Conservation (phyloP, 2,888 invertebrate genomes). For the Eurytoma californica region DNA sequence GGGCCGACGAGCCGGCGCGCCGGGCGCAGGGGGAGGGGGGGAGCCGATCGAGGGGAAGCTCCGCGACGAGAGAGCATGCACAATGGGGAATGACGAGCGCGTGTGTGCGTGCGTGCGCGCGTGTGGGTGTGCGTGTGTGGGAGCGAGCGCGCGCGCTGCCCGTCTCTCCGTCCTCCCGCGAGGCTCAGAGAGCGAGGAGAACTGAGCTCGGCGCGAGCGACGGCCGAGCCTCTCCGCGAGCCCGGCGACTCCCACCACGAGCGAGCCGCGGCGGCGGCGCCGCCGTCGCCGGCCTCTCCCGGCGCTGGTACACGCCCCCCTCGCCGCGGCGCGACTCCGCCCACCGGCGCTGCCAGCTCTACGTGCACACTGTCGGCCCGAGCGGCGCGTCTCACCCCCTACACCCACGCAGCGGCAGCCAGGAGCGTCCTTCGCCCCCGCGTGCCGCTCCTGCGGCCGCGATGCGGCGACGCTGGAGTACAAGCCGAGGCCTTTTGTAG, state of each 20-base stretch:
- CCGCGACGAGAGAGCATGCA: neutral
- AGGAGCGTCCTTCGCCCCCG: no score
- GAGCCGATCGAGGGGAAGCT: conserved; percentile 42
- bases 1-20: conserved; percentile 43
- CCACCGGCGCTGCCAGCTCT: no score
- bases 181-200: conserved; percentile 39
- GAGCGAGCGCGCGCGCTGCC: conserved; percentile 37
- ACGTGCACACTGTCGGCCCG: no score
- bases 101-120: conserved; percentile 2
- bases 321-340: no score
- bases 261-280: conserved; percentile 14
- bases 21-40: conserved; percentile 25
- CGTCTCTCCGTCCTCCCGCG: conserved; percentile 17
- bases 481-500: no score
- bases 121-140: conserved; percentile 18
- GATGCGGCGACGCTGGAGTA: no score
- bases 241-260: conserved; percentile 40
- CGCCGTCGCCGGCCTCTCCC: conserved; percentile 8
- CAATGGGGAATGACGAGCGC: conserved; percentile 6
- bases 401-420: no score
- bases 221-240: neutral
- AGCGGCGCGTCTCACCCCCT: no score
- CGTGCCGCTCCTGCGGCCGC: no score
- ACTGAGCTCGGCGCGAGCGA: conserved; percentile 3
- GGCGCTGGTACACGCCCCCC: neutral